These are phyloP conservation scores for Pectinophora gossypiella DNA, from an alignment of 1,140 invertebrate species.

Conservation along the genomic window DNA sequence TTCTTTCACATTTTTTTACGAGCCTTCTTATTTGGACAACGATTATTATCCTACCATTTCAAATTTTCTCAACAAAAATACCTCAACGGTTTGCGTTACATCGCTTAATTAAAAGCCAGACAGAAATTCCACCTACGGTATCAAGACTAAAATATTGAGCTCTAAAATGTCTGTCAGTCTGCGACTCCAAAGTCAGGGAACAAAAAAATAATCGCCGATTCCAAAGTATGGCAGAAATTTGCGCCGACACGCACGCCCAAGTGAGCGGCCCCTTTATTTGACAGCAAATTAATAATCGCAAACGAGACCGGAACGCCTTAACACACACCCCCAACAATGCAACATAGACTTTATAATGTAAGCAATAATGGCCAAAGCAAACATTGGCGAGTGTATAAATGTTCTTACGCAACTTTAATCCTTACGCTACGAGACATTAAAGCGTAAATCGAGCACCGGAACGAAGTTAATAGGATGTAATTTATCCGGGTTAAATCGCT, in stretches of 20 bases:
- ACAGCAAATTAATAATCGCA: slow-evolving; percentile 73
- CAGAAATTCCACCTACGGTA: slow-evolving; percentile 33
- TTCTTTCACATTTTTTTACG: too few species aligned
- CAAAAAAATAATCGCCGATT: slow-evolving; percentile 69
- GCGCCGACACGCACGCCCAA: slow-evolving; percentile 70
- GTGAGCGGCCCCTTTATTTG: slow-evolving; percentile 72
- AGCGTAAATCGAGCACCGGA: slow-evolving; percentile 64
- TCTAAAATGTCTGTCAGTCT: slow-evolving; percentile 58
- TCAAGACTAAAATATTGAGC: slow-evolving; percentile 39
- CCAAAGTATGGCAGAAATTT: slow-evolving; percentile 73
- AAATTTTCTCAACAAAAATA: background rate
- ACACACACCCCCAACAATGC: slow-evolving; percentile 32
- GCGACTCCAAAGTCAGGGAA: slow-evolving; percentile 57
- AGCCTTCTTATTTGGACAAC: too few species aligned
- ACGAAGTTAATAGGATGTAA: slow-evolving; percentile 72
- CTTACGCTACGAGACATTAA: slow-evolving; percentile 57
- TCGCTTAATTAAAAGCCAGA: slow-evolving; percentile 31
- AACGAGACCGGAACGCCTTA: slow-evolving; percentile 52
- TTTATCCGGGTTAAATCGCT: slow-evolving; percentile 67
- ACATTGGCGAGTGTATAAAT: slow-evolving; percentile 37
- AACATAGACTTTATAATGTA: slow-evolving; percentile 57
- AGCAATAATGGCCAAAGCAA: slow-evolving; percentile 51
- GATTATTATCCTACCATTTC: background rate
- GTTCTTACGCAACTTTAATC: slow-evolving; percentile 64
- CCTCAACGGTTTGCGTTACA: slow-evolving; percentile 13